Evolutionary conservation across 2,888 invertebrate species (phyloP), one percentile per base, ranked within the genome.

Genomic region (Mythimna pallens): DNA sequence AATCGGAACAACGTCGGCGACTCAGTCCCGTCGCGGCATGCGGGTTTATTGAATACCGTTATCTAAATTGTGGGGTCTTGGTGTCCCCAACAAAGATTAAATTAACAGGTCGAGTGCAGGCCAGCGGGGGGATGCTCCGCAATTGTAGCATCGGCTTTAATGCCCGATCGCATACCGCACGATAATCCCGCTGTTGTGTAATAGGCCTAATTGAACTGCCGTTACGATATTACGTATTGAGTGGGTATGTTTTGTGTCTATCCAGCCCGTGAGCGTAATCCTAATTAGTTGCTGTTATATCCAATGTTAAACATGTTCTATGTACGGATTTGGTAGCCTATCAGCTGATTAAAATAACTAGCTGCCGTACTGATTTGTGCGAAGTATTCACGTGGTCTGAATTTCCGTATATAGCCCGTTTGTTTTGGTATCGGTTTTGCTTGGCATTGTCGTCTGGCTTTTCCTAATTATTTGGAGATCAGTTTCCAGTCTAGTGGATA

Each of bases 21-120:
- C 87, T 85, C 81, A 86, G 89, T 87, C 89, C 89, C 89, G 89
- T 83, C 91, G 90, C 91, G 92, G 89, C 87, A 90, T 92, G 89
- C 92, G 92, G 92, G 92, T 88, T 93, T 94, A 94, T 94, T 94
- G 93, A 94, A 94, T 94, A 94, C 91, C 91, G 94, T 94, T 93
- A 95, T 94, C 94, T 93, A 93, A 93, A 93, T 94, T 93, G 93
- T 90, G 91, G 92, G 91, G 90, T 91, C 92, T 92, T 92, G 93
- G 94, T 94, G 93, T 88, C 90, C 91, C 89, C 87, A 91, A 81
- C 92, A 93, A 94, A 94, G 93, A 95, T 94, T 94, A 93, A 93
- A 95, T 94, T 94, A 94, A 94, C 93, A 93, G 93, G 92, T 92
- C 90, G 89, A 89, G 87, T 93, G 92, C 91, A 92, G 89, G 86